Base-by-base conservation (phyloP, 2,113 vertebrate genomes). In the Tor tambroides region DNA sequence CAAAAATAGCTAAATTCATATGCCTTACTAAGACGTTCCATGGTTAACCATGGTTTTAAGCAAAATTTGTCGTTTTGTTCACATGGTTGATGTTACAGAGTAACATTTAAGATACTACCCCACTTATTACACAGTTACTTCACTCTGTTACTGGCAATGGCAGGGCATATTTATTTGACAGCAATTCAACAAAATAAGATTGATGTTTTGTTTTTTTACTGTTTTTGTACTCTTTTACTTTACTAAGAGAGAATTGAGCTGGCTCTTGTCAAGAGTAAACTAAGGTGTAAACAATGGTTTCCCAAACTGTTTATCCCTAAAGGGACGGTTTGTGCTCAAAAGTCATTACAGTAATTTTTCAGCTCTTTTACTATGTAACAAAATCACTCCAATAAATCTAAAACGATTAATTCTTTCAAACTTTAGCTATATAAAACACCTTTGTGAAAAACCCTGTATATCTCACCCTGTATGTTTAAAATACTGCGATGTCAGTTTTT, bases 1-100 rank as follows among this genome's bases (percentile, higher is more conserved):
- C 1, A 78, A 71, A 15, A 49, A 84, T 23, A 61, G 30, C 35
- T 32, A 17, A 54, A 49, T 65, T 80, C 84, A 83, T 77, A 74
- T n/a, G 49, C 54, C 26, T 88, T 84, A 89, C 86, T 65, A 80
- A 63, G 82, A 89, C 21, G 15, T 26, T 11, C 9, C 19, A 23
- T 72, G 19, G 35, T 59, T 41, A 38, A 69, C 65, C 28, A 63
- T 2, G 6, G 7, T 30, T 30, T 7, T 19, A 23, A 17, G 67
- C 9, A 21, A 71, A 21, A 11, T 72, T 72, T 38, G 4, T 0
- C 4, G 11, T 35, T 19, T 71, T 69, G 67, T 69, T 35, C 8
- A 21, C 65, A 69, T 69, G 65, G 12, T 11, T 43, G 23, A 75
- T 8, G 11, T 71, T 30, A 72, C 2, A 4, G 8, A 35, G 32